Percentiles rank a stretch among this genome's conserved stretches.
Conservation (phyloP, 2,797 vertebrate species). For the Limosa lapponica region DNA sequence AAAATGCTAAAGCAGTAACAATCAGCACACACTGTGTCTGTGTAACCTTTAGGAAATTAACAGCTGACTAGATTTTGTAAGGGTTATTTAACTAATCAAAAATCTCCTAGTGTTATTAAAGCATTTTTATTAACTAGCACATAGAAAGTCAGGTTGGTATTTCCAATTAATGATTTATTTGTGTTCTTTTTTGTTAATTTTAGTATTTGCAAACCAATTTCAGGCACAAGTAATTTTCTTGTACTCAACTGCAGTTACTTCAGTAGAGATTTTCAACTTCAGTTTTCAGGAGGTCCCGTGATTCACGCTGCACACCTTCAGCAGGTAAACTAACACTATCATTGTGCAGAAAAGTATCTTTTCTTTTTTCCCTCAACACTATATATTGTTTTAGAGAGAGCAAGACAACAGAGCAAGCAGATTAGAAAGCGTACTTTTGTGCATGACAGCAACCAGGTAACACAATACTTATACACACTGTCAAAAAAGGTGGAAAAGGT, state of each 20-base stretch:
- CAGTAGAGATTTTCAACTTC: not conserved
- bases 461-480: not conserved
- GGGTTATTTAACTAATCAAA: not conserved
- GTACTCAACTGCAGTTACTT: not conserved
- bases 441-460: not conserved
- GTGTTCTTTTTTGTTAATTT: not conserved
- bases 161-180: not conserved
- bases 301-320: not conserved
- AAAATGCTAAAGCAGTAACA: not conserved
- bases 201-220: not conserved
- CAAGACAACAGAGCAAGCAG: accelerated
- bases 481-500: not conserved
- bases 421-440: not conserved
- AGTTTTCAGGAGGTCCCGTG: not conserved
- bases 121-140: not conserved
- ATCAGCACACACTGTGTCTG: not conserved
- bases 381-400: not conserved
- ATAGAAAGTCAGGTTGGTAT: not conserved
- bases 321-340: not conserved
- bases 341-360: not conserved
- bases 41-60: not conserved
- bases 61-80: not conserved
- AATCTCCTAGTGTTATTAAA: not conserved
- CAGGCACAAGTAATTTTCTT: not conserved
- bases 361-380: not conserved